Percentiles rank a stretch among this genome's conserved stretches.
These are phyloP conservation scores for Calvadosia cruxmelitensis DNA, from an alignment of 30 jellyfish, hydroid and myxozoan species.

Conservation along the genomic window DNA sequence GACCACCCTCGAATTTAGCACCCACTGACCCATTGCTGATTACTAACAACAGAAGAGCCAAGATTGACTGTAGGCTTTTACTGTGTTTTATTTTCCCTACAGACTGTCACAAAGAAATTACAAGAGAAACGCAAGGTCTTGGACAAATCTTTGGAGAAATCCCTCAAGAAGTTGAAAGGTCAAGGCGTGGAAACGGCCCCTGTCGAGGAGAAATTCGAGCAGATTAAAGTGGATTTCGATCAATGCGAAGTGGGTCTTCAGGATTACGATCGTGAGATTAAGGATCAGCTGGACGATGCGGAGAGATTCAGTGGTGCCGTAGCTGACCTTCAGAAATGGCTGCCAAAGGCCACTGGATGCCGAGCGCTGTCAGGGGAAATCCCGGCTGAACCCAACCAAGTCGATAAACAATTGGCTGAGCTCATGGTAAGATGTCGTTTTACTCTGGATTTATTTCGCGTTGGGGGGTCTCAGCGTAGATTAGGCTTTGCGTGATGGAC, in stretches of 20 bases:
- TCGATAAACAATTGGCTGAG: constrained; percentile 33
- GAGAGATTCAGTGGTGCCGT: constrained; percentile 37
- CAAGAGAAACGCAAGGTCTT: neutral
- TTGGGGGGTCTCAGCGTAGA: no score
- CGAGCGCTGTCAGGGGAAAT: constrained; percentile 44
- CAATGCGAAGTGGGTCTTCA: constrained; percentile 21
- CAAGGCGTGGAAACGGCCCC: constrained; percentile 35
- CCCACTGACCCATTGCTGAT: no score
- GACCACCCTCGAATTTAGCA: no score
- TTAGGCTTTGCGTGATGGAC: no score
- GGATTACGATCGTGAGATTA: constrained; percentile 29
- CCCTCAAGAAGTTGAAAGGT: constrained; percentile 13
- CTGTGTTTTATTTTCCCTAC: no score
- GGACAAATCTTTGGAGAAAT: constrained; percentile 11
- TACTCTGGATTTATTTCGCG: no score
- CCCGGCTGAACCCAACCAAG: constrained; percentile 34
- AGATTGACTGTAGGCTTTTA: no score
- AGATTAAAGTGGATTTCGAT: constrained; percentile 15
- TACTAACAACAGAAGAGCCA: no score
- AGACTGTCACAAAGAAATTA: neutral
- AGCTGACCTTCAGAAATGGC: constrained; percentile 59
- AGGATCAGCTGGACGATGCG: constrained; percentile 37
- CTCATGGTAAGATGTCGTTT: constrained; percentile 33
- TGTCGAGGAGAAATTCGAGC: constrained; percentile 41
- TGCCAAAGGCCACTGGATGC: constrained; percentile 38